These are phyloP conservation scores for Dysdera silvatica DNA, from an alignment of 1,140 invertebrate genomes.

Conservation along the genomic window DNA sequence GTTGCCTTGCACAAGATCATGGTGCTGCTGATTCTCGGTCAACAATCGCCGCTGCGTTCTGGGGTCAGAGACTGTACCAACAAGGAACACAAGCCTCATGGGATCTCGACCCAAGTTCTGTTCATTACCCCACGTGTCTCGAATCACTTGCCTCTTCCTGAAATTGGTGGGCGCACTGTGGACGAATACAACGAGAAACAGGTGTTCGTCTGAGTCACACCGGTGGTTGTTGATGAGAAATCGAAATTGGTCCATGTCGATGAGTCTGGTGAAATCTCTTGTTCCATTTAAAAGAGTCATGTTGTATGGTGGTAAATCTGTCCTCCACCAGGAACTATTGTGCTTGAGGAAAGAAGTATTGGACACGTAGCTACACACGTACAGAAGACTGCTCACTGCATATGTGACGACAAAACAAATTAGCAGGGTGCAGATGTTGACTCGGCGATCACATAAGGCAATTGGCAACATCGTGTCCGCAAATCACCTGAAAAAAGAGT, in stretches of 20 bases:
- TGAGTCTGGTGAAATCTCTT: constrained; percentile 26
- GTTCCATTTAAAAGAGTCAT: constrained; percentile 15
- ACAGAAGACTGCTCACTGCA: neutral
- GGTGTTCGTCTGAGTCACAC: constrained; percentile 16
- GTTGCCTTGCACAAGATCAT: constrained; percentile 49
- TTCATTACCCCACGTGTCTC: constrained; percentile 58
- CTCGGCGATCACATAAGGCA: constrained; percentile 19
- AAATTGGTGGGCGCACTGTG: constrained; percentile 45
- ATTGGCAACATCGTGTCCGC: constrained; percentile 7
- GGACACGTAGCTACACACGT: neutral
- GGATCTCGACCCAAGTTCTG: constrained; percentile 42
- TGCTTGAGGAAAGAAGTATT: neutral
- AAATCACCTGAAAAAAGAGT: constrained; percentile 11
- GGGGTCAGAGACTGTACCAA: constrained; percentile 51
- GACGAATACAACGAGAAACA: constrained; percentile 37
- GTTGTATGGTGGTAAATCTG: constrained; percentile 9
- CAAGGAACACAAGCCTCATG: constrained; percentile 52
- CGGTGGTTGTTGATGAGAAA: constrained; percentile 32
- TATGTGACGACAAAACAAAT: constrained; percentile 11
- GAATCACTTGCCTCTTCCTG: constrained; percentile 40
- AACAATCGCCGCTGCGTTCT: constrained; percentile 25
- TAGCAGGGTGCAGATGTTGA: neutral
- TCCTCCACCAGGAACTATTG: constrained; percentile 19
- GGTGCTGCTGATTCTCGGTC: constrained; percentile 36
- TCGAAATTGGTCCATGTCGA: constrained; percentile 31